A percentile compares a stretch with the other conserved stretches of the same genome.
Evolutionary conservation across 2,797 vertebrate genomes (phyloP).

Genomic region (Pristis pectinata): DNA sequence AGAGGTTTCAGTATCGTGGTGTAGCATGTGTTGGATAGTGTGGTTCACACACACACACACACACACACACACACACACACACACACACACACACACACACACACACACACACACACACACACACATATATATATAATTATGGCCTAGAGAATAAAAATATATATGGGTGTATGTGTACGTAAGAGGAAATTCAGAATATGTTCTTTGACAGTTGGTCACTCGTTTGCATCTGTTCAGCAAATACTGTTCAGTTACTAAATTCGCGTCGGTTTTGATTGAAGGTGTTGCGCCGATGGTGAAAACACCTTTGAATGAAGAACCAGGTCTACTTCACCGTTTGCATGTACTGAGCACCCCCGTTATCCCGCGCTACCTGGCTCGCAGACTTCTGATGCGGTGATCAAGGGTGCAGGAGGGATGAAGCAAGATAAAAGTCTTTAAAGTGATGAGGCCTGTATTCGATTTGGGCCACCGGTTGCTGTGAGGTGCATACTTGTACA

Average conservation of each 20-base stretch:
- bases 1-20: not conserved
- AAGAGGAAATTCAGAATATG: too few species aligned
- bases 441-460: conserved; percentile 9
- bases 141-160: not conserved
- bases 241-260: not conserved
- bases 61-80: not conserved
- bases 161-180: not conserved
- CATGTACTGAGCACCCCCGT: not conserved
- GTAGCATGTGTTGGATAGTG: not conserved
- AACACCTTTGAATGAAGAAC: not conserved
- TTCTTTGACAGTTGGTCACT: not conserved
- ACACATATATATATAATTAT: not conserved
- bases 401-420: not conserved
- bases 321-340: not conserved
- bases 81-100: not conserved
- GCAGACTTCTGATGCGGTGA: not conserved
- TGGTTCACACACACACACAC: not conserved
- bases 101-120: not conserved
- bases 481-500: not conserved
- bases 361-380: not conserved
- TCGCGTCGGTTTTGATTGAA: too few species aligned
- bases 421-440: not conserved
- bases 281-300: not conserved
- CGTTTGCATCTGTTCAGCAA: not conserved
- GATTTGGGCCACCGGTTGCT: not conserved